Base-by-base conservation (phyloP, 2,113 vertebrate species). In the Lampris megalopsis region DNA sequence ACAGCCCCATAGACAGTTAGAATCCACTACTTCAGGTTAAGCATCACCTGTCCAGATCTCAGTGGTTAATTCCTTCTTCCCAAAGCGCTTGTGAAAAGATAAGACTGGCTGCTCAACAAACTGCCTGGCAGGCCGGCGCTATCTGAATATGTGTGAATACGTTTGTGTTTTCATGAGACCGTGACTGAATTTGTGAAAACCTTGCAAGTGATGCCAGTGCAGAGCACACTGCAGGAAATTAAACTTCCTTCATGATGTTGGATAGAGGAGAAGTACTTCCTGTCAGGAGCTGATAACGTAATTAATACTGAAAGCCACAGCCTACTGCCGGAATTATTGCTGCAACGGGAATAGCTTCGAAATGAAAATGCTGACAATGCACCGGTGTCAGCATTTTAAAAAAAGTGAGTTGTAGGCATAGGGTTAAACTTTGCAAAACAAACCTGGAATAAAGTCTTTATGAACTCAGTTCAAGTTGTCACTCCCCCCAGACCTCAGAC, bases 221-320 rank as follows among this genome's bases (percentile, higher is more conserved):
- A 40, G 63, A 43, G 24, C 66, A 45, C 71, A 3, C 35, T 4
- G 73, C 78, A 85, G 79, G 79, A 84, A 83, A 90, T 87, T 24
- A 80, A 80, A 75, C 70, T 71, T 86, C 80, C 72, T 64, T 63
- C 69, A 81, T 77, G 75, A 77, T 64, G 72, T 61, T 77, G 69
- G 41, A 77, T 75, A 40, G 59, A 81, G 42, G 50, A 61, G 40
- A 58, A 56, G 58, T 38, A 61, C 54, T 13, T 81, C 47, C 61
- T 74, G 69, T 80, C 71, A 85, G 72, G 37, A 85, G 76, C 58
- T 54, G 82, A 62, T 81, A 71, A 71, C 65, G 61, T 80, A 49
- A 82, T 88, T 77, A 71, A 74, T 75, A 88, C 49, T 72, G 61
- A 81, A 73, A 64, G 52, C 53, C 1, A 1, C 43, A 49, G 63